Evolutionary conservation across 2,888 invertebrate species (phyloP).

Genomic region (Imbricaverruca yamaguchii): DNA sequence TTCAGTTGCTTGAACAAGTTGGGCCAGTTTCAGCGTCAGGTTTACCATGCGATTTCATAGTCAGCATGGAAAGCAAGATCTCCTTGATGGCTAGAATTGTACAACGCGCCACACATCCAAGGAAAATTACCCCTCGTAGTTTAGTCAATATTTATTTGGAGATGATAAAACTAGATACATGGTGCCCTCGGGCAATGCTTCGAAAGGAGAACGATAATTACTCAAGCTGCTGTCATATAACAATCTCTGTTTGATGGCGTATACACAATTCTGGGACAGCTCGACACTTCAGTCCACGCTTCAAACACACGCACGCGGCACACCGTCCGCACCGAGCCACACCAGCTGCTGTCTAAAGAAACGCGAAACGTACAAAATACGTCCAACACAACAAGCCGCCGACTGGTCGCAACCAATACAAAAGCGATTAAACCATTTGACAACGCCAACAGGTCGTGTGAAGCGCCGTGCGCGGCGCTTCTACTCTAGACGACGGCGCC

Average conservation of each 20-base stretch:
- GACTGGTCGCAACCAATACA: background rate
- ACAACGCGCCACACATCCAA: no score
- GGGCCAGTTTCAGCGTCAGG: no score
- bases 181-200: background rate
- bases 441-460: background rate
- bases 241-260: background rate
- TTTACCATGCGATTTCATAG: no score
- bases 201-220: background rate
- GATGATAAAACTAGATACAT: slow-evolving; percentile 1
- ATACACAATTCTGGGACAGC: slow-evolving; percentile 1
- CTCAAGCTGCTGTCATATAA: slow-evolving; percentile 2
- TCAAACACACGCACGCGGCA: background rate
- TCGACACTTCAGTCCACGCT: background rate
- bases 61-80: no score
- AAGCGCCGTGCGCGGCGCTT: background rate
- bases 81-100: no score
- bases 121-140: no score
- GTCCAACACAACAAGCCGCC: slow-evolving; percentile 8
- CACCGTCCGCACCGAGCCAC: background rate
- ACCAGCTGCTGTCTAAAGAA: background rate
- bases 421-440: background rate
- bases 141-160: background rate
- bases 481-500: background rate
- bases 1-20: no score
- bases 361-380: slow-evolving; percentile 8